phyloP scores from a whole-genome alignment of 2,797 vertebrate genomes.

The Antrozous pallidus region DNA sequence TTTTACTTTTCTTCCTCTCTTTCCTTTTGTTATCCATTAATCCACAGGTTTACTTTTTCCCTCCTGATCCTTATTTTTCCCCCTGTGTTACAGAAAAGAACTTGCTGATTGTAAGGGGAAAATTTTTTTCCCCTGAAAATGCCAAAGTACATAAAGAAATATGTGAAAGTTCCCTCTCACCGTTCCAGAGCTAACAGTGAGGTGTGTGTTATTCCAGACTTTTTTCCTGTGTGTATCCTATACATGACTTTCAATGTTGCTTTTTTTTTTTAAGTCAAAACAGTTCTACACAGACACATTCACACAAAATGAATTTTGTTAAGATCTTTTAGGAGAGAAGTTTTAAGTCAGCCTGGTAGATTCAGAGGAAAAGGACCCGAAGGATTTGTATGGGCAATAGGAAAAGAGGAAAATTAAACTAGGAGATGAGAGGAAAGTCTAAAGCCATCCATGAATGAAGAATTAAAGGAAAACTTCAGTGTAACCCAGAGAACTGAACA shows the following conservation, averaged over 20 bases:
- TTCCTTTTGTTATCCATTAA: neutral
- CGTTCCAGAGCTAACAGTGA: neutral
- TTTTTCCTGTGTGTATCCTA: neutral
- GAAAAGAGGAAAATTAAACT: neutral
- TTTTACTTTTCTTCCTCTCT: neutral
- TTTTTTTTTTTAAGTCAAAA: slow-evolving; percentile 8
- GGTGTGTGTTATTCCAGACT: neutral
- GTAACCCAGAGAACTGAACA: neutral
- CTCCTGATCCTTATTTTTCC: neutral
- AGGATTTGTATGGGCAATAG: neutral
- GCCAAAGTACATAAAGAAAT: neutral
- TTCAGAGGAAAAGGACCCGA: neutral
- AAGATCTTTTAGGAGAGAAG: slow-evolving; percentile 22
- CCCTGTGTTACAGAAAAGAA: neutral
- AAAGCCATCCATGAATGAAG: neutral
- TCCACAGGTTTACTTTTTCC: neutral
- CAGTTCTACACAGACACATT: neutral
- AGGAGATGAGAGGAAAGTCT: neutral
- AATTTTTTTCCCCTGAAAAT: neutral
- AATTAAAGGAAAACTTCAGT: neutral
- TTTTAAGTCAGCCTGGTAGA: neutral
- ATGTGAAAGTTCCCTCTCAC: neutral
- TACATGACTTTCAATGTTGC: neutral
- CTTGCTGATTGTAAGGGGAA: neutral
- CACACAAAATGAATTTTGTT: slow-evolving; percentile 24